Percentiles rank a stretch among this genome's conserved stretches.
Evolutionary conservation across 1,140 invertebrate species (phyloP).

Genomic region (Lordiphosa collinella): DNA sequence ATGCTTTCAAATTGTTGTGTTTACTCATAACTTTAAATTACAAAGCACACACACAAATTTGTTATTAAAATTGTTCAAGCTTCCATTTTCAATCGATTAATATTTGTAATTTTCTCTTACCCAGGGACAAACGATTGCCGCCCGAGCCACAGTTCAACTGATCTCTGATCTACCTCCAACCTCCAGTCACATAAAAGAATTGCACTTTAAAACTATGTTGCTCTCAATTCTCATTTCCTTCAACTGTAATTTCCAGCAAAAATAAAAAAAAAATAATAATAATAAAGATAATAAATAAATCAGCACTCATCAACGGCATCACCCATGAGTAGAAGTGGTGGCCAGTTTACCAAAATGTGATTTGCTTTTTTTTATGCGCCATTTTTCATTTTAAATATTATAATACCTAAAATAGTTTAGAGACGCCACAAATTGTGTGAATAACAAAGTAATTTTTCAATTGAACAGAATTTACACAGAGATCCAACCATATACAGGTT

Average conservation of each 20-base stretch:
- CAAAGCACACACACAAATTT: too few relatives aligned
- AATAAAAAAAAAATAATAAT: conserved; percentile 33
- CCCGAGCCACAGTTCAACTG: neutral
- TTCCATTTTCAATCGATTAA: too few relatives aligned
- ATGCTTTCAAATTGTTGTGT: too few relatives aligned
- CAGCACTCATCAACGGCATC: conserved; percentile 28
- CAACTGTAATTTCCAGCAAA: conserved; percentile 1
- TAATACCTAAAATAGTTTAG: conserved; percentile 65
- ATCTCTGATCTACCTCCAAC: neutral
- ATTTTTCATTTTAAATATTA: conserved; percentile 63
- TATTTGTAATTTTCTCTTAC: too few relatives aligned
- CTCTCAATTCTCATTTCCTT: conserved; percentile 68
- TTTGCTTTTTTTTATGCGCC: conserved; percentile 38
- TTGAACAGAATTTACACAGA: conserved; percentile 51
- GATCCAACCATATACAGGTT: conserved; percentile 22
- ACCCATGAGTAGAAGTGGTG: neutral
- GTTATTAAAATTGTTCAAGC: too few relatives aligned
- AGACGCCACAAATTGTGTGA: conserved; percentile 69
- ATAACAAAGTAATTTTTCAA: conserved; percentile 78
- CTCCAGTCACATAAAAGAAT: neutral
- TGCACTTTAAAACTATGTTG: conserved; percentile 31
- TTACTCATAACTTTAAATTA: too few relatives aligned
- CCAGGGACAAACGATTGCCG: too few relatives aligned
- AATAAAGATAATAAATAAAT: conserved; percentile 58
- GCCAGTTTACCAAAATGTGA: conserved; percentile 36